phyloP scores from a whole-genome alignment of 1,140 invertebrate species.

The Mya arenaria region DNA sequence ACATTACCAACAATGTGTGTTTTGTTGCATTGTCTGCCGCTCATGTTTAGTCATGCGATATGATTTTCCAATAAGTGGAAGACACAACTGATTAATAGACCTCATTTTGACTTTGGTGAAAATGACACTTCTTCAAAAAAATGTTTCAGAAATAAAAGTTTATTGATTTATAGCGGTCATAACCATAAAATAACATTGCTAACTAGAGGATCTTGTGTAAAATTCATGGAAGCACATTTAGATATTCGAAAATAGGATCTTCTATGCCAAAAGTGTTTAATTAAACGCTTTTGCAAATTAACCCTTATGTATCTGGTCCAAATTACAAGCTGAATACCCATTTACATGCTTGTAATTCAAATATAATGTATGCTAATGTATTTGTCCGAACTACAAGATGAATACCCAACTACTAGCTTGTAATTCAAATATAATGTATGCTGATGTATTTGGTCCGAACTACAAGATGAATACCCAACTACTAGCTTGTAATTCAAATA shows the following conservation, averaged over 20 bases:
- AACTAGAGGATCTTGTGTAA: too few relatives aligned
- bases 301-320: too few relatives aligned
- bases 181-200: background rate
- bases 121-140: conserved; percentile 13
- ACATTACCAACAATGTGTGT: background rate
- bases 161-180: conserved; percentile 16
- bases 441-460: too few relatives aligned
- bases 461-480: too few relatives aligned
- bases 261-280: background rate
- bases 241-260: background rate
- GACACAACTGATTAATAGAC: background rate
- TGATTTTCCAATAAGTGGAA: background rate
- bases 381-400: too few relatives aligned
- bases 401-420: too few relatives aligned
- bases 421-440: too few relatives aligned
- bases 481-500: too few relatives aligned
- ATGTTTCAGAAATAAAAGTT: background rate
- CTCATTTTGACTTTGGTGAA: conserved; percentile 10
- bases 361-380: too few relatives aligned
- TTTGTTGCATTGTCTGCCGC: background rate
- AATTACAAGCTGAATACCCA: too few relatives aligned
- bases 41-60: conserved; percentile 7
- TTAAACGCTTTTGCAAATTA: too few relatives aligned
- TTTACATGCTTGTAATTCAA: too few relatives aligned
- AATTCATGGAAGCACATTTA: background rate